A percentile compares a stretch with the other conserved stretches of the same genome.
phyloP scores from a whole-genome alignment of 2,113 vertebrate genomes.

The Astur gentilis region DNA sequence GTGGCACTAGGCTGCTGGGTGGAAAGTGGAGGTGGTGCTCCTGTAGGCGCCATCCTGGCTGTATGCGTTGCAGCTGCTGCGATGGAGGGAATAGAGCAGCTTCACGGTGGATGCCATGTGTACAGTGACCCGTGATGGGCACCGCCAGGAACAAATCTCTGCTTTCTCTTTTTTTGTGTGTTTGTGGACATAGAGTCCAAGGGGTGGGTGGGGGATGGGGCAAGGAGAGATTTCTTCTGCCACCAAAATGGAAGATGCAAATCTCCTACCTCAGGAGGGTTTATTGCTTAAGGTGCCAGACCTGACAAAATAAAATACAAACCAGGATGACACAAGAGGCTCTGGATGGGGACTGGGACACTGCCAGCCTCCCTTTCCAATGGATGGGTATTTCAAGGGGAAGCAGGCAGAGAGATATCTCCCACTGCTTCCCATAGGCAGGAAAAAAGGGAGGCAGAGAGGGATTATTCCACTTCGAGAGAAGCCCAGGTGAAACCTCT shows the following conservation, averaged over 20 bases:
- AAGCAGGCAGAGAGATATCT: background rate
- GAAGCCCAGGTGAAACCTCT: background rate
- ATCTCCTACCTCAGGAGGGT: background rate
- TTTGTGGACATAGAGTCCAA: background rate
- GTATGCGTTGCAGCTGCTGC: background rate
- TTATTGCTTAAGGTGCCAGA: background rate
- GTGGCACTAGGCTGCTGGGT: background rate
- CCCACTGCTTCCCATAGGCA: background rate
- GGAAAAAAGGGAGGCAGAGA: background rate
- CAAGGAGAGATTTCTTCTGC: background rate
- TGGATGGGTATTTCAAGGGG: background rate
- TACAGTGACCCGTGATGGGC: background rate
- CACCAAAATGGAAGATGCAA: background rate
- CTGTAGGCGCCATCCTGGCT: background rate
- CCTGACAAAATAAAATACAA: background rate
- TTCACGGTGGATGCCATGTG: fast-evolving
- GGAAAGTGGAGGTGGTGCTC: background rate
- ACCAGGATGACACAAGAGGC: background rate
- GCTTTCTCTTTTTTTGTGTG: background rate
- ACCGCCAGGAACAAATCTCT: background rate
- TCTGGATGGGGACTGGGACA: background rate
- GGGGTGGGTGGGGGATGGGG: fast-evolving
- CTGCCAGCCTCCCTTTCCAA: background rate
- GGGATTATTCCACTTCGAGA: background rate
- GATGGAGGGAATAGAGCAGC: background rate